Percentiles rank a stretch among this genome's conserved stretches.
phyloP scores from a whole-genome alignment of 2,113 vertebrate species.

The Amphilophus citrinellus region DNA sequence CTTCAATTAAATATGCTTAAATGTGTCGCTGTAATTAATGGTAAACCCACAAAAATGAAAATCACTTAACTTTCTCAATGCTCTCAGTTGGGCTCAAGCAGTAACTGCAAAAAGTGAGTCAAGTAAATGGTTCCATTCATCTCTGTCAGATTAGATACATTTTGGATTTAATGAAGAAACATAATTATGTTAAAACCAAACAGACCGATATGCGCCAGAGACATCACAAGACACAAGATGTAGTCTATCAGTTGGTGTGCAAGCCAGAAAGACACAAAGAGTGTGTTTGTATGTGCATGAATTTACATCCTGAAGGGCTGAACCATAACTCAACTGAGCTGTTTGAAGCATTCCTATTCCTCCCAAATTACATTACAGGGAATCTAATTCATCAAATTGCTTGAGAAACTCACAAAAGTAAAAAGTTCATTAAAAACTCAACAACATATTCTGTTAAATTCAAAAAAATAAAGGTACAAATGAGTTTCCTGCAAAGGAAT shows the following conservation, averaged over 20 bases:
- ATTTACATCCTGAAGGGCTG: conserved; percentile 3
- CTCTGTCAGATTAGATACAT: conserved; percentile 25
- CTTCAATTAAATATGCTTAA: conserved; percentile 1
- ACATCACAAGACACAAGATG: conserved; percentile 15
- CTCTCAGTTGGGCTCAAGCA: background rate
- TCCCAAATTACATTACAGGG: conserved; percentile 45
- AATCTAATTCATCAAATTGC: conserved; percentile 35
- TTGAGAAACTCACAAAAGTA: background rate
- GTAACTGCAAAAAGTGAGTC: background rate
- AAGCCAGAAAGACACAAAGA: background rate
- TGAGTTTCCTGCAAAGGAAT: background rate
- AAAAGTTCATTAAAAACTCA: background rate
- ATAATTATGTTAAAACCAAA: conserved; percentile 53
- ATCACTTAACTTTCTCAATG: background rate
- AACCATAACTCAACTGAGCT: conserved; percentile 23
- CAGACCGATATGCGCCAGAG: conserved; percentile 33
- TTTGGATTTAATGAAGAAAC: conserved; percentile 37
- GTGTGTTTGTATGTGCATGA: background rate
- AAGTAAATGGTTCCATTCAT: conserved; percentile 1
- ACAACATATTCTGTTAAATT: background rate
- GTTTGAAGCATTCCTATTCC: conserved; percentile 15
- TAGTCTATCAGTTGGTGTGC: background rate
- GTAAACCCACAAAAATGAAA: background rate
- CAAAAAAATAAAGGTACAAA: background rate
- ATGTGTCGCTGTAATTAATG: background rate